A percentile compares a stretch with the other conserved stretches of the same genome.
Evolutionary conservation across 2,113 vertebrate species (phyloP).

Genomic region (Zeus faber): DNA sequence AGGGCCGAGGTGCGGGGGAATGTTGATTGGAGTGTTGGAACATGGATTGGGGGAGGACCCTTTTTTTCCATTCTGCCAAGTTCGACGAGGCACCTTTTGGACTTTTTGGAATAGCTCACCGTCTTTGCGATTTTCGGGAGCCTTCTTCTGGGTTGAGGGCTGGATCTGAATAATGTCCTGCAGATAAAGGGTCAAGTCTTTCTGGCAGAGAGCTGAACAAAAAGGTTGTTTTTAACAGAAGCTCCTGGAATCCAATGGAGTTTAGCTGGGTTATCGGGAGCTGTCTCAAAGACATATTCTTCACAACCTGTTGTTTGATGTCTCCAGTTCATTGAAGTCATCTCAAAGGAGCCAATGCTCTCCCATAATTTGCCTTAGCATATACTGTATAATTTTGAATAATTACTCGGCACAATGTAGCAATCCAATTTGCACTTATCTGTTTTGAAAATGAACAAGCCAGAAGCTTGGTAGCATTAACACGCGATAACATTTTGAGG

Average conservation of each 20-base stretch:
- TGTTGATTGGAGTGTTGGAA: background rate
- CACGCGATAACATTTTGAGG: too few relatives aligned
- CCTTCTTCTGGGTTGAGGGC: constrained; percentile 40
- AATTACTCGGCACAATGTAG: too few relatives aligned
- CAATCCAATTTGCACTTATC: too few relatives aligned
- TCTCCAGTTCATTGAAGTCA: constrained; percentile 35
- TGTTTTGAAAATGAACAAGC: too few relatives aligned
- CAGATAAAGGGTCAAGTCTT: constrained; percentile 23
- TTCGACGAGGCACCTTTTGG: constrained; percentile 27
- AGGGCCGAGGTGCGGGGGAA: constrained; percentile 23
- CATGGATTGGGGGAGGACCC: constrained; percentile 3
- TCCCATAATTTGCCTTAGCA: constrained; percentile 40
- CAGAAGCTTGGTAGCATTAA: too few relatives aligned
- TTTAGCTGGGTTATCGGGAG: constrained; percentile 10
- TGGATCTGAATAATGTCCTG: constrained; percentile 47
- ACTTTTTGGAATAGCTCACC: constrained; percentile 16
- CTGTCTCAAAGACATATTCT: constrained; percentile 26
- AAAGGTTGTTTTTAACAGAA: constrained; percentile 15
- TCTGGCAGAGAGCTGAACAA: constrained; percentile 27
- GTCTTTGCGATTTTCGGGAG: constrained; percentile 25
- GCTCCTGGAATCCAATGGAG: constrained; percentile 9
- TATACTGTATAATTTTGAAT: too few relatives aligned
- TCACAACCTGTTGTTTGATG: constrained; percentile 40
- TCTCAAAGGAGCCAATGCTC: constrained; percentile 15
- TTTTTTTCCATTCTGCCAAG: too few relatives aligned